Evolutionary conservation across 1,140 invertebrate genomes (phyloP).

Genomic region (Bombus waltoni): DNA sequence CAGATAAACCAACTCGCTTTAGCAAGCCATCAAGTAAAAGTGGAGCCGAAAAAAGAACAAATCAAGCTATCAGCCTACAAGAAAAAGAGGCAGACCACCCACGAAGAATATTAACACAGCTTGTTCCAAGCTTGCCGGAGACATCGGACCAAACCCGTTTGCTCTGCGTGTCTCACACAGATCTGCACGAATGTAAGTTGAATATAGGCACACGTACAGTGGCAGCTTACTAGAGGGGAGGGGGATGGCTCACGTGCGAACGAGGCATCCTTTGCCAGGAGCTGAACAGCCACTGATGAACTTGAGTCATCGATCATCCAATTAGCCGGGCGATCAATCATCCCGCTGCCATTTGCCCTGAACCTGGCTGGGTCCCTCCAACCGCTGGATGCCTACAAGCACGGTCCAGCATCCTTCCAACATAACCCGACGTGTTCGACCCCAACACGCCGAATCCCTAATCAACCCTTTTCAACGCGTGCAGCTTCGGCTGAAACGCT

Average conservation of each 20-base stretch:
- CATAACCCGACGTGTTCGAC: constrained; percentile 73
- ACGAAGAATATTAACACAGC: constrained; percentile 52
- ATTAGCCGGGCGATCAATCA: constrained; percentile 81
- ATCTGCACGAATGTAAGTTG: not conserved
- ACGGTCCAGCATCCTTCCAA: constrained; percentile 77
- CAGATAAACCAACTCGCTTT: constrained; percentile 17
- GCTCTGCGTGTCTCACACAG: constrained; percentile 19
- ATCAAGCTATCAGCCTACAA: not conserved
- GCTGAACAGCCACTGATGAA: constrained; percentile 75
- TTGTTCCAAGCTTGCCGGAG: constrained; percentile 44
- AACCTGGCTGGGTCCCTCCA: constrained; percentile 64
- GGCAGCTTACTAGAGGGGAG: constrained; percentile 15
- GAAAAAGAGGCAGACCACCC: not conserved
- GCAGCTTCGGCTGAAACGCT: constrained; percentile 76
- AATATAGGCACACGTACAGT: not conserved
- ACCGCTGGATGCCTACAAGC: constrained; percentile 67
- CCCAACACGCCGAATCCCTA: constrained; percentile 80
- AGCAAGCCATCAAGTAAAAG: not conserved
- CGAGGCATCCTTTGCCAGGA: constrained; percentile 67
- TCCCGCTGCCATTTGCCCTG: constrained; percentile 77
- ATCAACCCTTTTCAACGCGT: constrained; percentile 83
- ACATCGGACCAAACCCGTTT: constrained; percentile 40
- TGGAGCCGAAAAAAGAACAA: not conserved
- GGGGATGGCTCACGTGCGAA: constrained; percentile 60
- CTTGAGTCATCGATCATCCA: constrained; percentile 82